phyloP scores from a whole-genome alignment of 2,797 vertebrate genomes.

The Muscicapa comitata region DNA sequence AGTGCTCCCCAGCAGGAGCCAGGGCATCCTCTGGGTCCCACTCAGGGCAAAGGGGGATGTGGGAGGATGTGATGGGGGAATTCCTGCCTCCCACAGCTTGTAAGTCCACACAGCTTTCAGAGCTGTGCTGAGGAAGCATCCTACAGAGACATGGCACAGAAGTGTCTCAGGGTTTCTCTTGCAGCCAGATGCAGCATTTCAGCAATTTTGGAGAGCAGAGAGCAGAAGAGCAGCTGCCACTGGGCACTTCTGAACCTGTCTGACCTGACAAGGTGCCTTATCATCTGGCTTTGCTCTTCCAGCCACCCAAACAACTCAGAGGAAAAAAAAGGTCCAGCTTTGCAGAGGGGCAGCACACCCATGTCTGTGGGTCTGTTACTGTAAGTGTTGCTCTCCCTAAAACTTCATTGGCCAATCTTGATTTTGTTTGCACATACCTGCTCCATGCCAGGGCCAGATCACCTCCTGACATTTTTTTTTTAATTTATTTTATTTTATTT shows the following conservation, averaged over 20 bases:
- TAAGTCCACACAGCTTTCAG: neutral
- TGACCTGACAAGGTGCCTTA: neutral
- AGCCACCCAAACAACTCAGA: too few relatives aligned
- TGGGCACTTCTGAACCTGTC: neutral
- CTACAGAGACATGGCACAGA: neutral
- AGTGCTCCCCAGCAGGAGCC: neutral
- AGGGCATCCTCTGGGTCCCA: neutral
- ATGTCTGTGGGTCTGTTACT: rapidly evolving
- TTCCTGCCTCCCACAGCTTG: neutral
- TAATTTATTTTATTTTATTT: too few relatives aligned
- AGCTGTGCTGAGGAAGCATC: neutral
- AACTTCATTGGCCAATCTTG: neutral
- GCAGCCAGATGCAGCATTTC: neutral
- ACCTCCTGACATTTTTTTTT: neutral
- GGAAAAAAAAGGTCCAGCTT: neutral
- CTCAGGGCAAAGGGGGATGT: neutral
- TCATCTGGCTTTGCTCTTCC: neutral
- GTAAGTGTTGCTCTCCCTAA: neutral
- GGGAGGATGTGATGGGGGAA: neutral
- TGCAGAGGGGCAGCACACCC: neutral
- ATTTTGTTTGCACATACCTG: neutral
- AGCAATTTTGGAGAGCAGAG: neutral
- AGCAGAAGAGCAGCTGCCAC: neutral
- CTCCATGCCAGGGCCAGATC: neutral
- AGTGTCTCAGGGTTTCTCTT: neutral